phyloP scores from a whole-genome alignment of 2,888 invertebrate genomes.

The Heliconius cydno region DNA sequence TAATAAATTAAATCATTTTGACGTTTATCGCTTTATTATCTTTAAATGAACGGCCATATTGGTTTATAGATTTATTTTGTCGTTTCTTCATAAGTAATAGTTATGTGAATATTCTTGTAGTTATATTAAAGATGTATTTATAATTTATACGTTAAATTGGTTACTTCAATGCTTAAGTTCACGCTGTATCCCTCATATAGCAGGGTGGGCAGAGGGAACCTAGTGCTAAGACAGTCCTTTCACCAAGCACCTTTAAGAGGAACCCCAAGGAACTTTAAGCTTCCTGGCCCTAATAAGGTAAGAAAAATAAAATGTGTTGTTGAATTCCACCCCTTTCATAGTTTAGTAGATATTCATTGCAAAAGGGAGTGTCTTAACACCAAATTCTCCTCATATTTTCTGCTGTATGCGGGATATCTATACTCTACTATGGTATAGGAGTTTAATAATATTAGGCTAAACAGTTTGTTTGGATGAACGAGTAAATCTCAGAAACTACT shows the following conservation, averaged over 20 bases:
- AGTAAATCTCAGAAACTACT: not conserved
- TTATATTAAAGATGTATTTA: not conserved
- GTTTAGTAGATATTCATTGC: too few species aligned
- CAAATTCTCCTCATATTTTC: too few species aligned
- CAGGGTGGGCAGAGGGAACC: not conserved
- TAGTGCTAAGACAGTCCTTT: not conserved
- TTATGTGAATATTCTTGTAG: not conserved
- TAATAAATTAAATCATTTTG: slow-evolving; percentile 48
- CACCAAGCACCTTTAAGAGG: not conserved
- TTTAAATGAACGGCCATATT: slow-evolving; percentile 52
- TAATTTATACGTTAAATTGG: not conserved
- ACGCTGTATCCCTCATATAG: not conserved
- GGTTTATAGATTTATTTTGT: slow-evolving; percentile 14
- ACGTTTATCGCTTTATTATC: slow-evolving; percentile 67
- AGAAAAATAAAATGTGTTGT: too few species aligned
- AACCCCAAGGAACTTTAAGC: not conserved
- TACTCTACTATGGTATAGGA: too few species aligned
- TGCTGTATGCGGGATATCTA: too few species aligned
- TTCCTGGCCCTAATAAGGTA: too few species aligned
- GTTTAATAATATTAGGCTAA: not conserved
- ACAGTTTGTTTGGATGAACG: not conserved
- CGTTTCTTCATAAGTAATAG: not conserved
- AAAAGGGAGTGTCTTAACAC: too few species aligned
- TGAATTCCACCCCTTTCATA: too few species aligned
- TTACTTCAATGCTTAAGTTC: not conserved